Percentiles rank a stretch among this genome's conserved stretches.
phyloP scores from a whole-genome alignment of 2,888 invertebrate genomes.

The Drosophila melanosoma region DNA sequence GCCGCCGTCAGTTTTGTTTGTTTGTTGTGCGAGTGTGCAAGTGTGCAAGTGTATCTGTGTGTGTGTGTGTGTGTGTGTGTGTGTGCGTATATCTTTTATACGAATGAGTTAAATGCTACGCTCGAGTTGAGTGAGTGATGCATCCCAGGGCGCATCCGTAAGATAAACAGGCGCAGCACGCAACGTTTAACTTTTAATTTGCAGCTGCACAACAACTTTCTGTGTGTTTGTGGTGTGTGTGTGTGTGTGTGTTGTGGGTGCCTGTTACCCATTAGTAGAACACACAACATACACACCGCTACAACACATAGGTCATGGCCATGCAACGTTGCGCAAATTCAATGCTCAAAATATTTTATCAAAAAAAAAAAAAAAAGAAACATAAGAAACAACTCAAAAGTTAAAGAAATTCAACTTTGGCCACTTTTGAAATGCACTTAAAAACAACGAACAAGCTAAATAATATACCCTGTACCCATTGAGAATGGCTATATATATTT shows the following conservation, averaged over 20 bases:
- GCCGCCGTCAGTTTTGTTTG: constrained; percentile 66
- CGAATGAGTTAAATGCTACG: constrained; percentile 78
- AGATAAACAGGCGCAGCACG: constrained; percentile 79
- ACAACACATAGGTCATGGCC: constrained; percentile 70
- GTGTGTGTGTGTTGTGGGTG: constrained; percentile 39
- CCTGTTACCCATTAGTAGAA: constrained; percentile 18
- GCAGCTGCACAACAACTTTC: constrained; percentile 53
- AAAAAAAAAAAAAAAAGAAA: constrained; percentile 17
- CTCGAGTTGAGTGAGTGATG: constrained; percentile 81
- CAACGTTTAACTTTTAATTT: constrained; percentile 82
- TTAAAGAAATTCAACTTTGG: background rate
- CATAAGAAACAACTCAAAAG: background rate
- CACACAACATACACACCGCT: constrained; percentile 4
- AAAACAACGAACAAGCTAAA: background rate
- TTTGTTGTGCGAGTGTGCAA: constrained; percentile 33
- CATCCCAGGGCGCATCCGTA: constrained; percentile 81
- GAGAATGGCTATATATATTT: background rate
- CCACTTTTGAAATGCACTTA: too few relatives aligned
- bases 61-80: constrained; percentile 17
- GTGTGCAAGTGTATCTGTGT: background rate
- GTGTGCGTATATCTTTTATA: constrained; percentile 73
- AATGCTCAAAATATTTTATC: constrained; percentile 55
- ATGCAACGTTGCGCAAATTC: constrained; percentile 67
- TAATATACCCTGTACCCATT: background rate
- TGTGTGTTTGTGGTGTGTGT: constrained; percentile 3